Base-by-base conservation (phyloP, 2,888 invertebrate genomes). In the Drosophila nigritarsus region DNA sequence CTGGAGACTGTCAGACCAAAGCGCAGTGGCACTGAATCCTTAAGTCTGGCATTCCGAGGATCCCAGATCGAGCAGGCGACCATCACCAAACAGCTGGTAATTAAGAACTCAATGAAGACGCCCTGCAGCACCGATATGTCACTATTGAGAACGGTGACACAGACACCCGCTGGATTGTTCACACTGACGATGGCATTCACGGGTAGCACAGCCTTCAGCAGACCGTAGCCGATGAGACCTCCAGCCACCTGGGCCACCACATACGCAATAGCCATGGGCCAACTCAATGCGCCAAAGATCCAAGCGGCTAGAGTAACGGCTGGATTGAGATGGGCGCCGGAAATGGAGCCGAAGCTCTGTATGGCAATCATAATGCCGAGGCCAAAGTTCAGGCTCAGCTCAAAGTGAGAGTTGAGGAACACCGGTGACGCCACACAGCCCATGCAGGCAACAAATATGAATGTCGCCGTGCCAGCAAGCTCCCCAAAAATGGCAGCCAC, bases 281-380 rank as follows among this genome's bases (percentile, higher is more conserved):
- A 81, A 1, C 78, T 76, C 1, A 92, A 68, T 0, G 78, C 65
- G 34, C 92, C 91, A 61, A 91, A 92, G 11, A 92, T 71, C 1
- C 95, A 92, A 0, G 96, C 94, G 0, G 95, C 95, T 9, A 96
- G 88, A 0, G 96, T 96, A 15, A 97, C 95, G 1, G 95, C 95
- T 0, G 97, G 97, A 91, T 97, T 97, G 89, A 97, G 93, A 87
- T 96, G 96, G 0, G 96, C 96, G 30, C 96, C 96, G 51, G 96
- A 96, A 68, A 97, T 94, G 85, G 96, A 96, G 0, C 96, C 96
- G 73, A 96, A 95, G 59, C 94, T 94, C 94, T 95, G 95, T 64
- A 96, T 94, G 75, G 95, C 94, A 42, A 95, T 93, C 92, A 96
- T 94, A 50, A 97, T 95, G 9, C 94, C 94, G 56, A 96, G 92